A percentile compares a stretch with the other conserved stretches of the same genome.
These are phyloP conservation scores for Phthorimaea operculella DNA, from an alignment of 1,140 invertebrate genomes.

Conservation along the genomic window DNA sequence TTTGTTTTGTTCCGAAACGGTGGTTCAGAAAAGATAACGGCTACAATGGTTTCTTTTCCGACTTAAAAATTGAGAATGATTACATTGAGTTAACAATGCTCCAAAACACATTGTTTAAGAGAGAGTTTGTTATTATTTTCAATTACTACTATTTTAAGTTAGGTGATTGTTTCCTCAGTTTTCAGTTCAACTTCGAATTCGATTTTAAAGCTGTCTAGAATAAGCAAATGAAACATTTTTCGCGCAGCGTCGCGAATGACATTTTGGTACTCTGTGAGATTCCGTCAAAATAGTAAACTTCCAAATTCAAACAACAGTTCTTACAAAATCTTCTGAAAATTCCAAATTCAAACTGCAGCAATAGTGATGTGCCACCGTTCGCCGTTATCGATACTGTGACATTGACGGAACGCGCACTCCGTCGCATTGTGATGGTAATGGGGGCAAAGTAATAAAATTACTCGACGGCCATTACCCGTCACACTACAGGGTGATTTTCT, in stretches of 20 bases:
- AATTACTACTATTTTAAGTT: too few relatives aligned
- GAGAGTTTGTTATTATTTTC: background rate
- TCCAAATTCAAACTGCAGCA: too few relatives aligned
- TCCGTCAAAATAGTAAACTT: too few relatives aligned
- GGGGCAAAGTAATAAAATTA: slow-evolving; percentile 68
- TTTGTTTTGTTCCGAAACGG: slow-evolving; percentile 1
- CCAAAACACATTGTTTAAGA: background rate
- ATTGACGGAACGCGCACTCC: slow-evolving; percentile 40
- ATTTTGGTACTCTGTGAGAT: too few relatives aligned
- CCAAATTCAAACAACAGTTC: too few relatives aligned
- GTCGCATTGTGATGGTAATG: slow-evolving; percentile 64
- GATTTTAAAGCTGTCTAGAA: too few relatives aligned
- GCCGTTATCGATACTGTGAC: slow-evolving; percentile 33
- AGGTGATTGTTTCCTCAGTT: too few relatives aligned
- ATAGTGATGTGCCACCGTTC: background rate
- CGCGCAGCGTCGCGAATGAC: too few relatives aligned
- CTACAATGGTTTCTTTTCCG: background rate
- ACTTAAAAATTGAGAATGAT: background rate
- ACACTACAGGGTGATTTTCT: slow-evolving; percentile 39
- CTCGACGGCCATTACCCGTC: slow-evolving; percentile 63
- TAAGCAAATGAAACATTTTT: too few relatives aligned
- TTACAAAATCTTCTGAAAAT: background rate
- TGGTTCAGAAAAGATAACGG: background rate
- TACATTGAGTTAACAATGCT: background rate
- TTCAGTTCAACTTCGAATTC: too few relatives aligned